Conservation (phyloP, 1,140 invertebrate genomes). For the Vollenhovia emeryi region DNA sequence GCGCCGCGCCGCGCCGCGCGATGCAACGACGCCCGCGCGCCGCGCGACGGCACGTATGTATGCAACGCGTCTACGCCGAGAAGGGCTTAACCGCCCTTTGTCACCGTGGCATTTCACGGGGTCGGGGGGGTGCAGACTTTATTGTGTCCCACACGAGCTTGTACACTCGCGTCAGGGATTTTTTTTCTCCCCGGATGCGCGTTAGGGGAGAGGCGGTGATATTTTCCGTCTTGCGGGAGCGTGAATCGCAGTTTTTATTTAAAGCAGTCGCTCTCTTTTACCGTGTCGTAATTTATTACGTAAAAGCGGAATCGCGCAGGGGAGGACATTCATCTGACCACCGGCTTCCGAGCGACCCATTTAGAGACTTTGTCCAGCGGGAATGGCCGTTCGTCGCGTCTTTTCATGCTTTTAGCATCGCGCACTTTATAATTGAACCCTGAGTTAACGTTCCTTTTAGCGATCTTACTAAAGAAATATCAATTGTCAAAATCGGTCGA, state of each 20-base stretch:
- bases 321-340: background rate
- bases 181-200: slow-evolving; percentile 49
- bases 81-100: slow-evolving; percentile 80
- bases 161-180: slow-evolving; percentile 73
- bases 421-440: background rate
- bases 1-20: background rate
- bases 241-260: slow-evolving; percentile 41
- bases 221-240: slow-evolving; percentile 40
- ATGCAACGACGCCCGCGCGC: slow-evolving; percentile 58
- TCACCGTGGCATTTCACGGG: slow-evolving; percentile 77
- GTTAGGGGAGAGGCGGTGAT: slow-evolving; percentile 44
- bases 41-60: slow-evolving; percentile 63
- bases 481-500: background rate
- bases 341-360: too few species aligned
- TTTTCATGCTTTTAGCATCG: background rate
- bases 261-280: background rate
- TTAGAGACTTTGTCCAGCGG: background rate
- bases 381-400: background rate
- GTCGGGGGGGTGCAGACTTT: slow-evolving; percentile 77
- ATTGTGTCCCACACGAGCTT: slow-evolving; percentile 78
- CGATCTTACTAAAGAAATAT: background rate
- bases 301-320: background rate
- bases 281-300: background rate
- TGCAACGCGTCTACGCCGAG: slow-evolving; percentile 76
- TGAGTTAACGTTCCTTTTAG: background rate